phyloP scores from a whole-genome alignment of 2,113 vertebrate species.

The Uria aalge region DNA sequence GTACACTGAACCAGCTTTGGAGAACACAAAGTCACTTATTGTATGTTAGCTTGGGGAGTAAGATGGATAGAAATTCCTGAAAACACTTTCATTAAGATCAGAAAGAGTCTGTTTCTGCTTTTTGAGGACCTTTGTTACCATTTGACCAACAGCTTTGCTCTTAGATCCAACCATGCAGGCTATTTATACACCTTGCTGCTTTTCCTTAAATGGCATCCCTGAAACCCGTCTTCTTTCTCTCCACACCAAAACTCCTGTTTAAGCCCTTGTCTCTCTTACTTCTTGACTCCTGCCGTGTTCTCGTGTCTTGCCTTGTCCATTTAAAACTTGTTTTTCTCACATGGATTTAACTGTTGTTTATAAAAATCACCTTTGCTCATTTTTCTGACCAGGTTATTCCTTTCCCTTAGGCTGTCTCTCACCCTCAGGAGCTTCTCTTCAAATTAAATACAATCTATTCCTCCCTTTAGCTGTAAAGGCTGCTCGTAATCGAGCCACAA shows the following conservation, averaged over 20 bases:
- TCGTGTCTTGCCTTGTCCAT: not conserved
- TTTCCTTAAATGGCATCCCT: constrained; percentile 10
- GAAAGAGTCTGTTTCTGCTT: not conserved
- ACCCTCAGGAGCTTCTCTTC: not conserved
- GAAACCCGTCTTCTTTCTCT: constrained; percentile 3
- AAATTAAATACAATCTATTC: not conserved
- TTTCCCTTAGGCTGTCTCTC: not conserved
- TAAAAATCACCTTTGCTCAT: not conserved
- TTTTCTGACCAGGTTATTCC: not conserved
- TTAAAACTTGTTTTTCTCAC: not conserved
- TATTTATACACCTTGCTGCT: constrained; percentile 29
- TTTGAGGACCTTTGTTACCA: not conserved
- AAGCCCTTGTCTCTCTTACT: not conserved
- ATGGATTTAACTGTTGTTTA: not conserved
- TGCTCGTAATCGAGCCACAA: not conserved
- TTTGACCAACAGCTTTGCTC: not conserved
- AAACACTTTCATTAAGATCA: not conserved
- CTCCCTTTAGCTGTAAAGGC: not conserved
- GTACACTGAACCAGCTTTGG: not conserved
- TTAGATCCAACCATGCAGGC: not conserved
- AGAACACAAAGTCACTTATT: not conserved
- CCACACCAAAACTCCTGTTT: not conserved
- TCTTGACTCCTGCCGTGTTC: not conserved
- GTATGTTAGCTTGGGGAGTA: not conserved
- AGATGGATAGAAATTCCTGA: not conserved